A percentile compares a stretch with the other conserved stretches of the same genome.
These are phyloP conservation scores for Plectropomus leopardus DNA, from an alignment of 2,113 vertebrate species.

Conservation along the genomic window DNA sequence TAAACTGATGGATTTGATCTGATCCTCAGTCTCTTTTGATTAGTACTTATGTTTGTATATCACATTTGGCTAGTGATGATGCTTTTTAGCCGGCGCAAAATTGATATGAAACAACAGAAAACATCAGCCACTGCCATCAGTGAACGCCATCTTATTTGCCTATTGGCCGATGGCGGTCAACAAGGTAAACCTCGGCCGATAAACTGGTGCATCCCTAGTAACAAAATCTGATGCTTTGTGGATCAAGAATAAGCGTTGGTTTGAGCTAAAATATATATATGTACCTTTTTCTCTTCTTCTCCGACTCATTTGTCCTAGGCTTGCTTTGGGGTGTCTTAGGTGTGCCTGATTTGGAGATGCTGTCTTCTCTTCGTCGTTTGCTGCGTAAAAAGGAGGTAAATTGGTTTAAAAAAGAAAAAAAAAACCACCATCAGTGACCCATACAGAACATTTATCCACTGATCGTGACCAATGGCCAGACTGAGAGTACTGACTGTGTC, in stretches of 20 bases:
- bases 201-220: too few relatives aligned
- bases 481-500: constrained; percentile 84
- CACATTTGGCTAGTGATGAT: too few relatives aligned
- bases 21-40: not conserved
- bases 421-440: not conserved
- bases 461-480: not conserved
- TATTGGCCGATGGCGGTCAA: too few relatives aligned
- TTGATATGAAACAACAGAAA: too few relatives aligned
- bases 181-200: too few relatives aligned
- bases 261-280: constrained; percentile 72
- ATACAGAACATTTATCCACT: not conserved
- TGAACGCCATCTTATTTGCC: too few relatives aligned
- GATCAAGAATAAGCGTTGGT: not conserved
- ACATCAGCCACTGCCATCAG: too few relatives aligned
- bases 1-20: not conserved
- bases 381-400: constrained; percentile 51
- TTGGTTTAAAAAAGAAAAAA: not conserved
- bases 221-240: not conserved
- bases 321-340: constrained; percentile 89
- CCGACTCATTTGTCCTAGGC: constrained; percentile 92
- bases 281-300: constrained; percentile 99
- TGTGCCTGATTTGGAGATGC: constrained; percentile 87
- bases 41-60: too few relatives aligned
- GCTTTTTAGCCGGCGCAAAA: too few relatives aligned
- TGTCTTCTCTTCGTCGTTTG: constrained; percentile 93